Base-by-base conservation (phyloP, 1,140 invertebrate genomes). In the Popillia japonica region DNA sequence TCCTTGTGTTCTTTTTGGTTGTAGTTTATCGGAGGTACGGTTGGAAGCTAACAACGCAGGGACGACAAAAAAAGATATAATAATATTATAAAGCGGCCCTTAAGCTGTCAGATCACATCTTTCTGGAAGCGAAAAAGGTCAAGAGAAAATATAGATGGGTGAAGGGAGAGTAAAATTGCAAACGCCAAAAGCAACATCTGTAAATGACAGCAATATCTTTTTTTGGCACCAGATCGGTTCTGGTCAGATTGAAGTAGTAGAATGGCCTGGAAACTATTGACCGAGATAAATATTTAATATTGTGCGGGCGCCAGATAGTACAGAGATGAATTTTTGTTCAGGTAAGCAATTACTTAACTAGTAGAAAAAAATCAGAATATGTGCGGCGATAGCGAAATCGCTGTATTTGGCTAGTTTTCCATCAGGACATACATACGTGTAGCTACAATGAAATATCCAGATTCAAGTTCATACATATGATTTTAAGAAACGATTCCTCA, bases 251-350 rank as follows among this genome's bases (percentile, higher is more conserved):
- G 61, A 9, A 27, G 61, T 22, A 68, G 61, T 34, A 27, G 22
- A 68, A n/a, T 22, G 22, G 22, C 8, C 20, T 22, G 27, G 61
- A 68, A 68, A 22, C 22, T 68, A 20, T 68, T 34, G 61, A 68
- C 61, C 61, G 61, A 68, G 61, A 68, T 68, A 68, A 68, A 68
- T 68, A 68, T 68, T 68, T 68, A 68, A 68, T 68, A 68, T 68
- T 22, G 61, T 22, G 22, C 61, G 17, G 61, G 61, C 61, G 27
- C 22, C 61, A 34, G 61, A 68, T 68, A 68, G 61, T 34, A 68
- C 11, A 34, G 61, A 68, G 27, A 68, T 68, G 61, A 68, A 68
- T 68, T 68, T 27, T 27, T 68, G 27, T 68, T 34, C 61, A 68
- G 22, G 61, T 27, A 68, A 68, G 61, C 61, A 68, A 68, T 55